phyloP scores from a whole-genome alignment of 2,888 invertebrate species.

The Drosophila basisetae region DNA sequence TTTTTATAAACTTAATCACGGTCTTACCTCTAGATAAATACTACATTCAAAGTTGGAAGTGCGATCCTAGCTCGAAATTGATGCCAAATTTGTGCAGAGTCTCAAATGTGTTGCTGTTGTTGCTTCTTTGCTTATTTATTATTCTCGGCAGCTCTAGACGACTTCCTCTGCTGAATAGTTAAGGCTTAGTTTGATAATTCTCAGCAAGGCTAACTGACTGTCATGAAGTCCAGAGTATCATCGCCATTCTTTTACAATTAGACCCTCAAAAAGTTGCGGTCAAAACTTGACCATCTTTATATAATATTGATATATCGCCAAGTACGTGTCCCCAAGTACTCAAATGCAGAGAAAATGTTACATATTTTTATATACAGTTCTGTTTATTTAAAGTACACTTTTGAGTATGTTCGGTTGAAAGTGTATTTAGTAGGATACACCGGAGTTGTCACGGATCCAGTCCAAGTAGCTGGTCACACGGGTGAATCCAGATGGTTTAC shows the following conservation, averaged over 20 bases:
- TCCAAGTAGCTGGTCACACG: conserved; percentile 70
- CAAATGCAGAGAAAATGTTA: neutral
- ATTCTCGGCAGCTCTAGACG: neutral
- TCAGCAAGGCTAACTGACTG: neutral
- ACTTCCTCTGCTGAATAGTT: neutral
- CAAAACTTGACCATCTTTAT: neutral
- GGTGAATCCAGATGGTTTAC: conserved; percentile 69
- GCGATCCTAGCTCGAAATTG: neutral
- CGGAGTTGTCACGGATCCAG: conserved; percentile 74
- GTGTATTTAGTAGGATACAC: conserved; percentile 52
- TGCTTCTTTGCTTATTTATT: neutral
- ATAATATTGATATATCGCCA: neutral
- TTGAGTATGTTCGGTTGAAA: neutral
- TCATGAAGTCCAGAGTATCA: neutral
- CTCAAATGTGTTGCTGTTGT: neutral
- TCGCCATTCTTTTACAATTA: too few species aligned
- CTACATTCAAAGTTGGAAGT: neutral
- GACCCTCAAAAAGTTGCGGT: neutral
- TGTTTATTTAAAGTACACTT: conserved; percentile 29
- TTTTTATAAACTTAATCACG: neutral
- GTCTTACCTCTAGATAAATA: neutral
- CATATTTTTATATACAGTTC: neutral
- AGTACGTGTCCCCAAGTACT: neutral
- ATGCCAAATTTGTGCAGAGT: neutral
- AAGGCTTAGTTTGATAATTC: neutral